Evolutionary conservation across 2,888 invertebrate species (phyloP).

Genomic region (Stictocephala bisonia): DNA sequence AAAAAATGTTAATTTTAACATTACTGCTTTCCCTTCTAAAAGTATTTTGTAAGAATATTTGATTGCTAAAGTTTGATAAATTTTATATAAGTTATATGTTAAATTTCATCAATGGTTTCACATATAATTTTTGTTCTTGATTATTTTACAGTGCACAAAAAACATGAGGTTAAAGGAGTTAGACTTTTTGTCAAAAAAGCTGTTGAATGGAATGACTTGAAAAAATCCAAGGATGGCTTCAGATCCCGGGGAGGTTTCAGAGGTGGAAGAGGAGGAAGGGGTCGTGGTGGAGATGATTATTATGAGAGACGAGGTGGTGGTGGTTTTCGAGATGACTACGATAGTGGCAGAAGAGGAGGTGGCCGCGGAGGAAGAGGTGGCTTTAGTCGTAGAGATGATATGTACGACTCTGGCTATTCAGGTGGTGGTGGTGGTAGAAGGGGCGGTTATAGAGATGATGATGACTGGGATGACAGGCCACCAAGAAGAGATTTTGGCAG

Average conservation of each 20-base stretch:
- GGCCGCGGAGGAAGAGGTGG: slow-evolving; percentile 64
- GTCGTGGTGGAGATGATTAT: slow-evolving; percentile 68
- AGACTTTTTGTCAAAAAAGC: slow-evolving; percentile 70
- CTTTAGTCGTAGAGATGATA: background rate
- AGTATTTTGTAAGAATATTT: too few species aligned
- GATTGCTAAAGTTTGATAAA: too few species aligned
- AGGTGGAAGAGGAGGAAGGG: slow-evolving; percentile 65
- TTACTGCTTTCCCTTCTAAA: too few species aligned
- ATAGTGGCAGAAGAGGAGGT: slow-evolving; percentile 62
- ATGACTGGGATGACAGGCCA: slow-evolving; percentile 20
- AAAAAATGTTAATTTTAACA: too few species aligned
- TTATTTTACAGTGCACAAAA: slow-evolving; percentile 64
- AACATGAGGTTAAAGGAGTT: slow-evolving; percentile 67
- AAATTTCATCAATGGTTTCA: too few species aligned
- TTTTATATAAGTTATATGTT: too few species aligned
- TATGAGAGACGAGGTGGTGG: slow-evolving; percentile 66
- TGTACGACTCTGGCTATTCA: slow-evolving; percentile 55
- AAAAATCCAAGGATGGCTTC: slow-evolving; percentile 57
- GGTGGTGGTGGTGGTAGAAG: slow-evolving; percentile 66
- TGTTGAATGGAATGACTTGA: slow-evolving; percentile 56
- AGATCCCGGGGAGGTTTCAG: slow-evolving; percentile 64
- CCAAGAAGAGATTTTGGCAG: background rate
- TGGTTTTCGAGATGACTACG: slow-evolving; percentile 15
- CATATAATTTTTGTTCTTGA: too few species aligned
- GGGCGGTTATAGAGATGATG: slow-evolving; percentile 62